Percentiles rank a stretch among this genome's conserved stretches.
phyloP scores from a whole-genome alignment of 35 echinoderm and acorn worm species.

The Apostichopus californicus region DNA sequence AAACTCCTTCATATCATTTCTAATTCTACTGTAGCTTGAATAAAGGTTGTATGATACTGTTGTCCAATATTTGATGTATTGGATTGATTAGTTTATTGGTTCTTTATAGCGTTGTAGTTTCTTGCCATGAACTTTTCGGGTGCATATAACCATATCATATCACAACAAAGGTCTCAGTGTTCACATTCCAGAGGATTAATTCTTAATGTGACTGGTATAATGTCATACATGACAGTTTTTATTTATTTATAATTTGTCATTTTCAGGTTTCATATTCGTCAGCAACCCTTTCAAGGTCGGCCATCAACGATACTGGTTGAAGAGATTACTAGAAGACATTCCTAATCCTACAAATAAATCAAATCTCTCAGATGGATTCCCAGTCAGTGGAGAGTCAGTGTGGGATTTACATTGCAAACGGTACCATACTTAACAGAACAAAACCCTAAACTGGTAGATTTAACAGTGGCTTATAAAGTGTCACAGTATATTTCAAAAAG shows the following conservation, averaged over 20 bases:
- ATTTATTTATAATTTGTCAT: background rate
- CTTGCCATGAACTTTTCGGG: background rate
- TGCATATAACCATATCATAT: background rate
- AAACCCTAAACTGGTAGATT: background rate
- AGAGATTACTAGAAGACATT: slow-evolving; percentile 76
- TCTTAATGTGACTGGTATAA: no score
- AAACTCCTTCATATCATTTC: no score
- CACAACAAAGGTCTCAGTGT: no score
- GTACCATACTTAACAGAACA: background rate
- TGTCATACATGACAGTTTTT: no score
- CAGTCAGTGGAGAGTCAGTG: background rate
- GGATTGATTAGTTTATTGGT: no score
- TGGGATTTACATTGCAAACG: slow-evolving; percentile 48
- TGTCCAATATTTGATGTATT: no score
- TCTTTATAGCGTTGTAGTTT: background rate
- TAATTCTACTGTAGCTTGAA: no score
- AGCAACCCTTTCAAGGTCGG: slow-evolving; percentile 78
- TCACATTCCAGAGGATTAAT: no score
- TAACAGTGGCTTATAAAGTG: background rate
- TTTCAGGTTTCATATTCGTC: slow-evolving; percentile 88
- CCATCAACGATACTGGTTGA: slow-evolving; percentile 89
- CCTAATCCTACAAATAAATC: slow-evolving; percentile 79
- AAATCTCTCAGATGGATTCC: slow-evolving; percentile 63
- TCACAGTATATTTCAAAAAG: no score
- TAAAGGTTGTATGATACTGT: no score